A percentile compares a stretch with the other conserved stretches of the same genome.
Conservation (phyloP, 1,140 invertebrate species). For the Aricia agestis region DNA sequence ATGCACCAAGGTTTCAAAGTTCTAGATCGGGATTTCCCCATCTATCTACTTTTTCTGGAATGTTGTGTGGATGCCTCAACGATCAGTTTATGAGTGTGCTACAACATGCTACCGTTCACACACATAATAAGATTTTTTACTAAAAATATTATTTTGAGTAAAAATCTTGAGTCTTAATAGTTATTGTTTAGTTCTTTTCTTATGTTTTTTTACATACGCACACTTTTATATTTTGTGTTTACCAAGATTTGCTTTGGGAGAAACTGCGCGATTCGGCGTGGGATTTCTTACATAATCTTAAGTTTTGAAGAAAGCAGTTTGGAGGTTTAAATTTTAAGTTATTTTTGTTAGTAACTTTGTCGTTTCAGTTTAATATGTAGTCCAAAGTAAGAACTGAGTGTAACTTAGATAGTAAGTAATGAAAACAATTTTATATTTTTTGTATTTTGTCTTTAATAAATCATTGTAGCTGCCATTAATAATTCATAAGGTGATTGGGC, state of each 20-base stretch:
- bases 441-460: neutral
- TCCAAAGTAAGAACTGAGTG: neutral
- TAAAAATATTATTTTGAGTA: too few relatives aligned
- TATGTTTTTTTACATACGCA: neutral
- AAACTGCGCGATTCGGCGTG: slow-evolving; percentile 25
- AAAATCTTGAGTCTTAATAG: too few relatives aligned
- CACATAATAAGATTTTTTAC: too few relatives aligned
- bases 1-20: too few relatives aligned
- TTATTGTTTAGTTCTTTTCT: neutral
- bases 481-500: neutral
- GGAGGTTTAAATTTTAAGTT: neutral
- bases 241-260: slow-evolving; percentile 42
- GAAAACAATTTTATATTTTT: too few relatives aligned
- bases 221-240: neutral
- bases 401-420: too few relatives aligned
- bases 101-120: too few relatives aligned
- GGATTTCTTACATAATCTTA: neutral
- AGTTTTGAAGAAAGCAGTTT: slow-evolving; percentile 1
- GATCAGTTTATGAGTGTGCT: too few relatives aligned
- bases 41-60: too few relatives aligned
- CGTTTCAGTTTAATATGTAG: neutral
- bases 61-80: too few relatives aligned
- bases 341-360: neutral
- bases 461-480: neutral
- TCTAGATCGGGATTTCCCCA: too few relatives aligned